Evolutionary conservation across 2,113 vertebrate genomes (phyloP).

Genomic region (Myodes glareolus): DNA sequence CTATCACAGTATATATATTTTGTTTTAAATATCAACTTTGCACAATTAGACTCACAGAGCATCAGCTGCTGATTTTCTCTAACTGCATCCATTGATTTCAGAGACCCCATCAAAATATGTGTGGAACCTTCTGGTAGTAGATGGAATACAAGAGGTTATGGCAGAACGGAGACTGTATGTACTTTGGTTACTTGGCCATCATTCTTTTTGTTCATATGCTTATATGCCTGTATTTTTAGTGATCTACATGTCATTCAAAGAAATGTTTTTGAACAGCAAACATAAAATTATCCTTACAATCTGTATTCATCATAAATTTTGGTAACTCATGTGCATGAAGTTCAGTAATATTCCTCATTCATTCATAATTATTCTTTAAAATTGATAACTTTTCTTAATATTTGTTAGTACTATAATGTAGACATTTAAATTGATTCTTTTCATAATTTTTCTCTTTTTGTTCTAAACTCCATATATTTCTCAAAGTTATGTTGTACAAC

Average conservation of each 20-base stretch:
- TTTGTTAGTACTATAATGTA: fast-evolving
- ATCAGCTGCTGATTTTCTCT: not conserved
- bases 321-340: not conserved
- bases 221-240: not conserved
- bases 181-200: not conserved
- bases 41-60: not conserved
- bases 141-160: not conserved
- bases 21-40: not conserved
- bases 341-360: not conserved
- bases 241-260: no score
- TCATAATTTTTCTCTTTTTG: not conserved
- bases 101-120: not conserved
- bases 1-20: not conserved
- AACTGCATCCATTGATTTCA: not conserved
- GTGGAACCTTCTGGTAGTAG: not conserved
- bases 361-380: not conserved
- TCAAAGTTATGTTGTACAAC: not conserved
- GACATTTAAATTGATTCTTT: not conserved
- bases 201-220: not conserved
- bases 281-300: not conserved
- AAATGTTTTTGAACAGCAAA: not conserved
- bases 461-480: not conserved
- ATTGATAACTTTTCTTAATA: not conserved
- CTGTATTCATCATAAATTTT: not conserved
- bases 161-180: not conserved